A percentile compares a stretch with the other conserved stretches of the same genome.
phyloP scores from a whole-genome alignment of 2,888 invertebrate genomes.

The Eilema griseolum region DNA sequence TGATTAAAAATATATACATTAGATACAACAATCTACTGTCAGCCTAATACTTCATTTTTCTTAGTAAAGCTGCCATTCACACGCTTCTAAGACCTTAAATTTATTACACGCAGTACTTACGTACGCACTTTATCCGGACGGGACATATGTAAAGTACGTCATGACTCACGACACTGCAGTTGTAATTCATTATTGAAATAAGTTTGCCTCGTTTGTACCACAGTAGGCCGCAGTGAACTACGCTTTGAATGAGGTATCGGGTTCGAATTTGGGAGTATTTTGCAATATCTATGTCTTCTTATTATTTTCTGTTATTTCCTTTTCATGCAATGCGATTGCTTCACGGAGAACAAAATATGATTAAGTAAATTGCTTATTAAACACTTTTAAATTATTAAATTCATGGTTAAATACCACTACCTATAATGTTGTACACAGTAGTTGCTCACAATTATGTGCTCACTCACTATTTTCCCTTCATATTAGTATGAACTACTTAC shows the following conservation, averaged over 20 bases:
- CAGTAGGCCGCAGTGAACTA: not conserved
- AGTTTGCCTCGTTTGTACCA: not conserved
- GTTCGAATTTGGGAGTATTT: not conserved
- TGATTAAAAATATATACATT: too few species aligned
- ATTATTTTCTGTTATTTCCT: too few species aligned
- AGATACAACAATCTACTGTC: not conserved
- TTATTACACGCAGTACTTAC: conserved; percentile 2
- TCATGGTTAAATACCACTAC: too few species aligned
- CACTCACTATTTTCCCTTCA: too few species aligned
- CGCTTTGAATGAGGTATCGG: not conserved
- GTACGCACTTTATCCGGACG: not conserved
- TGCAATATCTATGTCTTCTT: not conserved
- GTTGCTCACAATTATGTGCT: too few species aligned
- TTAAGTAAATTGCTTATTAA: too few species aligned
- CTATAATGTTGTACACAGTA: too few species aligned
- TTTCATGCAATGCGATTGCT: too few species aligned
- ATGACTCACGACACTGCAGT: not conserved
- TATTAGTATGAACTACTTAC: too few species aligned
- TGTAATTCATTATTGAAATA: not conserved
- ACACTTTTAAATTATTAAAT: too few species aligned
- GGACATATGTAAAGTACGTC: not conserved
- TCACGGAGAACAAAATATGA: too few species aligned
- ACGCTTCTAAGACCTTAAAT: not conserved
- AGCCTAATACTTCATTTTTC: not conserved
- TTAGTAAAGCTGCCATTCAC: not conserved